Percentiles rank a stretch among this genome's conserved stretches.
Conservation (phyloP, 2,797 vertebrate genomes). For the Peromyscus attwateri region DNA sequence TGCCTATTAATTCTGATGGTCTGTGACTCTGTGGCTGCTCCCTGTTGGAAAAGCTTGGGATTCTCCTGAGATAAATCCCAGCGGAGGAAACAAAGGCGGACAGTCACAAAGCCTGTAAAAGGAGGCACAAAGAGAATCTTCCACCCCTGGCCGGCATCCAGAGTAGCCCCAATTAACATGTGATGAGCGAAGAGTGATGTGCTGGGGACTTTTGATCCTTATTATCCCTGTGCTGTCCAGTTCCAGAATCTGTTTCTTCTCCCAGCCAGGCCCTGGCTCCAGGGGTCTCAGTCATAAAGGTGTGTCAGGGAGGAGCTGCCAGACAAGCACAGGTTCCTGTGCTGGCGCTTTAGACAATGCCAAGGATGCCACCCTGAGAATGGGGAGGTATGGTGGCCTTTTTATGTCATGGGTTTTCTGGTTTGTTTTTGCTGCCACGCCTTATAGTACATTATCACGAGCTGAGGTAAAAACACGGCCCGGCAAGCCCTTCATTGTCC, state of each 20-base stretch:
- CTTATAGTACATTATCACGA: not conserved
- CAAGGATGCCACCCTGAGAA: not conserved
- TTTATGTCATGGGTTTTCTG: not conserved
- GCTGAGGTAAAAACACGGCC: not conserved
- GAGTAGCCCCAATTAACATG: conserved; percentile 42
- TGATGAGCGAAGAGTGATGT: conserved; percentile 51
- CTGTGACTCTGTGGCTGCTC: not conserved
- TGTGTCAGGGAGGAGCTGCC: conserved; percentile 57
- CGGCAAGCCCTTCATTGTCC: not conserved
- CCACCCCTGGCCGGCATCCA: conserved; percentile 47
- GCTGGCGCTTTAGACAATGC: not conserved
- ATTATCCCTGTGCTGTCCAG: conserved; percentile 67
- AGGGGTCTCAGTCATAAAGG: conserved; percentile 77
- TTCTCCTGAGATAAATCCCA: conserved; percentile 41
- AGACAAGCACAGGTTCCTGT: not conserved
- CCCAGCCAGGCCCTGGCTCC: conserved; percentile 72
- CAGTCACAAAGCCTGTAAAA: conserved; percentile 41
- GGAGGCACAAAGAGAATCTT: not conserved
- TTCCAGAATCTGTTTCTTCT: conserved; percentile 14
- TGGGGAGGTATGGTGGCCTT: not conserved
- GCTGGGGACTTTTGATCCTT: conserved; percentile 48
- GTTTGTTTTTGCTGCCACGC: not conserved
- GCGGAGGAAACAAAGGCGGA: conserved; percentile 37
- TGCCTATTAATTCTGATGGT: not conserved
- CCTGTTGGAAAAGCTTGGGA: not conserved